phyloP scores from a whole-genome alignment of 1,140 invertebrate genomes.

The Epicauta chinensis region DNA sequence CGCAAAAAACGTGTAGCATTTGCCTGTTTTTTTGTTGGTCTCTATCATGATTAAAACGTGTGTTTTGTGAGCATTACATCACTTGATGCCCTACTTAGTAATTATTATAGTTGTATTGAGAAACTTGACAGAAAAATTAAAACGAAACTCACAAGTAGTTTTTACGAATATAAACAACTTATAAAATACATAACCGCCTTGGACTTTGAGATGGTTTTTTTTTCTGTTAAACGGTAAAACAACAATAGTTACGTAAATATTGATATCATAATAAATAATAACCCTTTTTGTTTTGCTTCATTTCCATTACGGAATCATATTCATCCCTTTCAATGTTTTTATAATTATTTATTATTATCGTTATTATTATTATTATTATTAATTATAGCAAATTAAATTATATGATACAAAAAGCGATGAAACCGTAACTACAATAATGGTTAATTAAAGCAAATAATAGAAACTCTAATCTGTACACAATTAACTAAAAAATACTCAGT shows the following conservation, averaged over 20 bases:
- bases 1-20: no score
- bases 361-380: not conserved
- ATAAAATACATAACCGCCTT: not conserved
- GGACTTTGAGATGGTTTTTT: not conserved
- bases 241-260: conserved; percentile 1
- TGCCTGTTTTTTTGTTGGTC: no score
- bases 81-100: no score
- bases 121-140: no score
- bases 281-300: no score
- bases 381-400: conserved; percentile 21
- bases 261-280: no score
- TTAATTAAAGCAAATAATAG: conserved; percentile 6
- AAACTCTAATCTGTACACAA: conserved; percentile 16
- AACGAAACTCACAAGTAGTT: no score
- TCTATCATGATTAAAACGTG: no score
- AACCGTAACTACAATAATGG: not conserved
- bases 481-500: conserved; percentile 17
- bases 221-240: not conserved
- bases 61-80: no score
- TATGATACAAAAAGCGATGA: conserved; percentile 19
- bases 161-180: not conserved
- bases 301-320: not conserved
- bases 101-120: no score
- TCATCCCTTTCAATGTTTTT: conserved; percentile 5
- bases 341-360: not conserved